phyloP scores from a whole-genome alignment of 2,113 vertebrate genomes.

The Leptocoma aspasia region DNA sequence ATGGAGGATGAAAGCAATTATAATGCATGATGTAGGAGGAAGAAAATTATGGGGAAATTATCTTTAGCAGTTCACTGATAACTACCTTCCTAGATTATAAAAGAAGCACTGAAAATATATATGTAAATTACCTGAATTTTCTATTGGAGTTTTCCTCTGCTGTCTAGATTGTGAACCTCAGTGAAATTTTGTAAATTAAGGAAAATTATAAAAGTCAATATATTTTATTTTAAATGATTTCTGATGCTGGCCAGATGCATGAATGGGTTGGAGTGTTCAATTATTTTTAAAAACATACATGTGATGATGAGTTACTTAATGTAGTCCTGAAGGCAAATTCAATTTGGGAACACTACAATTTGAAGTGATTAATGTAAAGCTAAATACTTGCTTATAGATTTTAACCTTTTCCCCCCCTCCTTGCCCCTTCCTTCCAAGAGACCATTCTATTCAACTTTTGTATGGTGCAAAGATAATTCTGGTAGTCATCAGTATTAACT shows the following conservation, averaged over 20 bases:
- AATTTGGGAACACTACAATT: not conserved
- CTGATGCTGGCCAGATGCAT: not conserved
- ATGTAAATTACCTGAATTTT: constrained; percentile 32
- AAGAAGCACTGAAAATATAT: constrained; percentile 24
- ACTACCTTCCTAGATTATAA: constrained; percentile 13
- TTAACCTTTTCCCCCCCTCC: not conserved
- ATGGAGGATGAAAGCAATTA: constrained; percentile 31
- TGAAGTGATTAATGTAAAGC: not conserved
- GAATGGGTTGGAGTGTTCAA: not conserved
- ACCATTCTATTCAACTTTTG: not conserved
- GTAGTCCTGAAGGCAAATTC: not conserved
- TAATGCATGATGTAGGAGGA: constrained; percentile 33
- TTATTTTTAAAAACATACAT: not conserved
- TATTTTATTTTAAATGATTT: not conserved
- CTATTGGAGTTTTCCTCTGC: not conserved
- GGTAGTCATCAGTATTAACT: not conserved
- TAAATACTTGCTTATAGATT: constrained; percentile 33
- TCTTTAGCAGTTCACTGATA: constrained; percentile 30
- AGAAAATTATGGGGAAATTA: constrained; percentile 58
- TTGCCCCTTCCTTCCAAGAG: not conserved
- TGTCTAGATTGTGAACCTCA: not conserved
- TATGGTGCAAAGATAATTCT: constrained; percentile 14
- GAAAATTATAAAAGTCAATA: not conserved
- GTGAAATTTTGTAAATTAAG: constrained; percentile 20
- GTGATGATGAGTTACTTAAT: not conserved